Conservation (phyloP, 2,113 vertebrate species). For the Hippocampus barbouri region DNA sequence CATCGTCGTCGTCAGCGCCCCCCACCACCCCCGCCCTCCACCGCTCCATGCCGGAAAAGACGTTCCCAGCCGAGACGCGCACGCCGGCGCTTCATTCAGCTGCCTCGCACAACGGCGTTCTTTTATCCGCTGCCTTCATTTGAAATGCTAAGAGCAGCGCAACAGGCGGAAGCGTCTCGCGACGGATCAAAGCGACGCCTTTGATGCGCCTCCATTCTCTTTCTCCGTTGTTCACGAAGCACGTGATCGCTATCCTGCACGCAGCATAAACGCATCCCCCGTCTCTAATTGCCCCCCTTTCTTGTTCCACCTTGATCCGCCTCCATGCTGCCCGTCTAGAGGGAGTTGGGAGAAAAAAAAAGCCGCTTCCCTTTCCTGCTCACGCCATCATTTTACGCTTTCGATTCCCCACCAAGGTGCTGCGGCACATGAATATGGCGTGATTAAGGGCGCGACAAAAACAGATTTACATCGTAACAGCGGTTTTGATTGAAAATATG, state of each 20-base stretch:
- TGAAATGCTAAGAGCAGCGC: constrained; percentile 72
- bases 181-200: constrained; percentile 62
- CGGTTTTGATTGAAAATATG: too few relatives aligned
- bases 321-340: constrained; percentile 20
- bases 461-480: not conserved
- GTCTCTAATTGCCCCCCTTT: constrained; percentile 53
- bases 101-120: constrained; percentile 58
- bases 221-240: constrained; percentile 37
- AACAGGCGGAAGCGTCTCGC: constrained; percentile 67
- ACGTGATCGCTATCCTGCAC: constrained; percentile 50
- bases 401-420: not conserved
- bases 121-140: constrained; percentile 68
- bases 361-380: not conserved
- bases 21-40: constrained; percentile 28
- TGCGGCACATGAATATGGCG: too few relatives aligned
- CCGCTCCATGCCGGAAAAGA: constrained; percentile 43
- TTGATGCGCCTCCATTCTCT: constrained; percentile 50
- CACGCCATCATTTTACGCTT: not conserved
- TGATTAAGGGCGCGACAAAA: too few relatives aligned
- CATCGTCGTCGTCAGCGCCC: constrained; percentile 40
- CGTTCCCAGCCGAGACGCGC: constrained; percentile 57
- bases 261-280: constrained; percentile 48
- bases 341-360: not conserved
- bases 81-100: constrained; percentile 41
- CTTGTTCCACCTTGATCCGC: constrained; percentile 58